A percentile compares a stretch with the other conserved stretches of the same genome.
Conservation (phyloP, 2,113 vertebrate genomes). For the Carlito syrichta region DNA sequence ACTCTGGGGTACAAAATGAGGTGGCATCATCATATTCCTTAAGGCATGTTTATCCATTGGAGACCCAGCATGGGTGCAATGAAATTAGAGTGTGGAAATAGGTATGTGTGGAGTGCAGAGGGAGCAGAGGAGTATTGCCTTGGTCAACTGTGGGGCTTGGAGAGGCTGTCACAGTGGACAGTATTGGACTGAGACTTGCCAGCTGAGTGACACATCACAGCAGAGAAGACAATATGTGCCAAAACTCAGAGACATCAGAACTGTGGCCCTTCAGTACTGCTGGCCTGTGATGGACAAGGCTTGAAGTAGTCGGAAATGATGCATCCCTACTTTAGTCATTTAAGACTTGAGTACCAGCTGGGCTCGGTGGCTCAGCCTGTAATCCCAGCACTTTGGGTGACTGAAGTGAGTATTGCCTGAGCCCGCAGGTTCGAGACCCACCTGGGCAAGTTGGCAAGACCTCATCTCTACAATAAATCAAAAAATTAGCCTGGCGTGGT, state of each 20-base stretch:
- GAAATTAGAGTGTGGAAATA: neutral
- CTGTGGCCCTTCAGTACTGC: neutral
- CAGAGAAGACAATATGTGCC: too few relatives aligned
- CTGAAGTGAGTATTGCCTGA: too few relatives aligned
- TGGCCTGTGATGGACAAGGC: neutral
- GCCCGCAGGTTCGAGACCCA: too few relatives aligned
- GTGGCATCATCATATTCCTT: neutral
- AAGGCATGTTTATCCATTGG: neutral
- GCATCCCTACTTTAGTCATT: too few relatives aligned
- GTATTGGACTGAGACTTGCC: neutral
- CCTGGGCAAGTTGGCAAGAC: too few relatives aligned
- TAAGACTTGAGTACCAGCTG: neutral
- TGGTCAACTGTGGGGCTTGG: neutral
- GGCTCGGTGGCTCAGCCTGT: too few relatives aligned
- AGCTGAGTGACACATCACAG: neutral
- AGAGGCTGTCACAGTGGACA: neutral
- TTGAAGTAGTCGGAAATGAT: too few relatives aligned
- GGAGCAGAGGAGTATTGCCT: neutral
- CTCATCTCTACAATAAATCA: too few relatives aligned
- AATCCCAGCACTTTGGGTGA: too few relatives aligned
- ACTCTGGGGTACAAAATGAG: neutral
- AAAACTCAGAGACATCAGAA: neutral
- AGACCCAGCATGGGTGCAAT: neutral
- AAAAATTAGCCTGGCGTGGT: too few relatives aligned
- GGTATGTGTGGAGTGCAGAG: neutral